Evolutionary conservation across 2,113 vertebrate genomes (phyloP).

Genomic region (Erinaceus europaeus): DNA sequence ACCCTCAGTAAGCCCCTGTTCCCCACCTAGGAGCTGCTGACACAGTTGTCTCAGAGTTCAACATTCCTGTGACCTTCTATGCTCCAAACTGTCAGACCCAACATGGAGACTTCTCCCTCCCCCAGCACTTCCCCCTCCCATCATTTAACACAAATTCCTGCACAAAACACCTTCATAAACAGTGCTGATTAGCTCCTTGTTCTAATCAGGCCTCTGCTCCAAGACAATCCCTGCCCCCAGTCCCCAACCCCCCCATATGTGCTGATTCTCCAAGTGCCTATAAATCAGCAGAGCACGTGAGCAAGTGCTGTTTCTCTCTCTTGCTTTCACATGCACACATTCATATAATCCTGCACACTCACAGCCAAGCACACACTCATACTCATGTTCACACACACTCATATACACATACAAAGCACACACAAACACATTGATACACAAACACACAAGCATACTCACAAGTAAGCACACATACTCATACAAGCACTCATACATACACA

Average conservation of each 20-base stretch:
- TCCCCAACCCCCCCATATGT: background rate
- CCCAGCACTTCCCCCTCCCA: background rate
- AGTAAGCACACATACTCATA: too few species aligned
- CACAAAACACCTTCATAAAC: constrained; percentile 53
- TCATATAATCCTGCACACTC: background rate
- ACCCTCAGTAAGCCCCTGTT: background rate
- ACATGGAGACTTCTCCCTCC: background rate
- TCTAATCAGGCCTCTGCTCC: constrained; percentile 63
- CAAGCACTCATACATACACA: too few species aligned
- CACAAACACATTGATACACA: too few species aligned
- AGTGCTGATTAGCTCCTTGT: constrained; percentile 54
- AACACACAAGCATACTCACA: background rate
- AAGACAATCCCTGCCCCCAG: background rate
- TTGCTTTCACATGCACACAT: background rate
- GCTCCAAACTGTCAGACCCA: background rate
- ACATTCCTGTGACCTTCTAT: background rate
- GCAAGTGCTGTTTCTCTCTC: too few species aligned
- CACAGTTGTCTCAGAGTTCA: background rate
- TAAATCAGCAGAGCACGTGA: constrained; percentile 41
- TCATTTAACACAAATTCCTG: constrained; percentile 31
- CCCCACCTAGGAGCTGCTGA: background rate
- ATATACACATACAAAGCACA: background rate
- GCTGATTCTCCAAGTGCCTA: constrained; percentile 10
- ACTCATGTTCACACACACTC: background rate
- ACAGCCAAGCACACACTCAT: too few species aligned